Percentiles rank a stretch among this genome's conserved stretches.
phyloP scores from a whole-genome alignment of 1,140 invertebrate genomes.

The Heliothis subflexa region DNA sequence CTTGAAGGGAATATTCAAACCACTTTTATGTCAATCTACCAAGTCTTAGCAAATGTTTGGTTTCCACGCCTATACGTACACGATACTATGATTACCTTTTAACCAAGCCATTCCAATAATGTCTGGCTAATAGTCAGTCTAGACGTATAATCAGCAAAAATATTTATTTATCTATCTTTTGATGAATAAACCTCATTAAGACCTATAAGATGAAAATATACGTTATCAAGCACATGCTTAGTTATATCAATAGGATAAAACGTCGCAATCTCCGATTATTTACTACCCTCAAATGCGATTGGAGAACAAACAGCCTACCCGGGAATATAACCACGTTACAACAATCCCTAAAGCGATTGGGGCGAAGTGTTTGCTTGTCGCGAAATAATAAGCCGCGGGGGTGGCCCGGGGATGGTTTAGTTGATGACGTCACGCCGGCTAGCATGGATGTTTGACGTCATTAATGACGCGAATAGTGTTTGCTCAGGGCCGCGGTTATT shows the following conservation, averaged over 20 bases:
- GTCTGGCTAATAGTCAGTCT: background rate
- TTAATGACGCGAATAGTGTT: background rate
- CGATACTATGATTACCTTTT: no score
- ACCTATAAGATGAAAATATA: background rate
- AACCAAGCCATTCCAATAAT: background rate
- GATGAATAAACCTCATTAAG: background rate
- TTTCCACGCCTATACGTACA: no score
- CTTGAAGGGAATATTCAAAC: no score
- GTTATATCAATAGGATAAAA: conserved; percentile 14
- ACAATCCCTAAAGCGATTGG: conserved; percentile 22
- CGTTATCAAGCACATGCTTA: background rate
- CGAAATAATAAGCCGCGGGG: conserved; percentile 1
- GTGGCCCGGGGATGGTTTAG: background rate
- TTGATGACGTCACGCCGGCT: conserved; percentile 2
- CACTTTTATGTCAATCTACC: no score
- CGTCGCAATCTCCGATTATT: conserved; percentile 6
- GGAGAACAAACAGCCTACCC: conserved; percentile 15
- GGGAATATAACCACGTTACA: conserved; percentile 11
- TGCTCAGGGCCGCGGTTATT: background rate
- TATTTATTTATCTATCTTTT: background rate
- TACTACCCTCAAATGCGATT: conserved; percentile 6
- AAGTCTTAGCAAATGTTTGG: no score
- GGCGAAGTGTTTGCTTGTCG: background rate
- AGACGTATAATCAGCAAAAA: background rate
- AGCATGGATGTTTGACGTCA: conserved; percentile 11